phyloP scores from a whole-genome alignment of 2,113 vertebrate genomes.

The Addax nasomaculatus region DNA sequence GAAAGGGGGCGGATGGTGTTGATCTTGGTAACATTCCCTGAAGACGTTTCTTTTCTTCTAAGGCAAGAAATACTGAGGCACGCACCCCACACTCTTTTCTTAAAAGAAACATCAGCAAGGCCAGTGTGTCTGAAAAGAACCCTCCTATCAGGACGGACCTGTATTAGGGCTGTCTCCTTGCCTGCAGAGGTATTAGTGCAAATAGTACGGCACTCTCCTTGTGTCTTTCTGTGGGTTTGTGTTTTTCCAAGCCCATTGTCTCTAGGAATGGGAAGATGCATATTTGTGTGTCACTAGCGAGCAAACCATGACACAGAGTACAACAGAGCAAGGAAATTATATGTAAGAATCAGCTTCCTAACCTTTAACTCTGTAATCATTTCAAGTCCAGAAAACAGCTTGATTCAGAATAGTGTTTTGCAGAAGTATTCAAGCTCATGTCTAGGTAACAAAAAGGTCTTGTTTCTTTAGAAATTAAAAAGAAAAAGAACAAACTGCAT shows the following conservation, averaged over 20 bases:
- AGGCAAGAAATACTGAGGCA: not conserved
- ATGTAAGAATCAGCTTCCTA: not conserved
- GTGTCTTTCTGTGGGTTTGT: not conserved
- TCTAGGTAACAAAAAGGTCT: conserved; percentile 11
- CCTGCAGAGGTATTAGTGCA: not conserved
- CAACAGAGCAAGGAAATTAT: not conserved
- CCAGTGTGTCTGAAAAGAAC: not conserved
- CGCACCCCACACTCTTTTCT: not conserved
- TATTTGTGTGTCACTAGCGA: not conserved
- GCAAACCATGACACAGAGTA: not conserved
- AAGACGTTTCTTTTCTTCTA: not conserved
- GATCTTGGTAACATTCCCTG: not conserved
- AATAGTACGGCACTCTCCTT: not conserved
- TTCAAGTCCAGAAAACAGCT: not conserved
- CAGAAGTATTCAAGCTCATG: not conserved
- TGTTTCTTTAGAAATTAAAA: conserved; percentile 6
- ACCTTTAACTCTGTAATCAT: not conserved
- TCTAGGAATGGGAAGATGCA: not conserved
- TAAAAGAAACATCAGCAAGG: not conserved
- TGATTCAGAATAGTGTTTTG: not conserved
- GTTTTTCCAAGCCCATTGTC: conserved; percentile 39
- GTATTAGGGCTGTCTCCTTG: not conserved
- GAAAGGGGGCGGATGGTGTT: accelerated
- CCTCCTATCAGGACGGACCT: not conserved
- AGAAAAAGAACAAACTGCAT: not conserved